Percentiles rank a stretch among this genome's conserved stretches.
Evolutionary conservation across 2,113 vertebrate species (phyloP).

Genomic region (Microcebus tavaratra): DNA sequence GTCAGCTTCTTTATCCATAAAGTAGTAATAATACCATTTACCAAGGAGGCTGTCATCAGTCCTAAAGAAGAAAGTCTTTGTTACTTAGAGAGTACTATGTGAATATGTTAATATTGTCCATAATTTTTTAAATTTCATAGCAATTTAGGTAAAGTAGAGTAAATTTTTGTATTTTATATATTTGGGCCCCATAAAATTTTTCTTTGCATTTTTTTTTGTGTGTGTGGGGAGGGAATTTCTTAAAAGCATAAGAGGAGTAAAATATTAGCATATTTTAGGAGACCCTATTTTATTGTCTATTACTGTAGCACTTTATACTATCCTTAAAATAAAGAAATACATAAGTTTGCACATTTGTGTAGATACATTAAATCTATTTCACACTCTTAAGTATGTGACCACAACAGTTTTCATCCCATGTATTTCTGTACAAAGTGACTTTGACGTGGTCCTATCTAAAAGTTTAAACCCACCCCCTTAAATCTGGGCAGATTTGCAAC

Average conservation of each 20-base stretch:
- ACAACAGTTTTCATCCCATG: neutral
- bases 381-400: neutral
- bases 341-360: neutral
- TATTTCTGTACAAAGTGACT: neutral
- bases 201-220: neutral
- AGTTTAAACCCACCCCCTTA: neutral
- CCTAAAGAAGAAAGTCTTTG: neutral
- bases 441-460: neutral
- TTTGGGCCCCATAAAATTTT: neutral
- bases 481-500: neutral
- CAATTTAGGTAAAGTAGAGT: neutral
- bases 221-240: neutral
- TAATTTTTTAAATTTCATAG: neutral
- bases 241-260: neutral
- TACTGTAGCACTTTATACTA: neutral
- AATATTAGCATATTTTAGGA: neutral
- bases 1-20: neutral
- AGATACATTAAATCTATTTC: neutral
- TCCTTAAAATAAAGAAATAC: no score
- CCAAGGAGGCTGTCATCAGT: neutral
- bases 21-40: neutral
- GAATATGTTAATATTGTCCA: neutral
- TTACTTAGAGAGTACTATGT: neutral
- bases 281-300: neutral
- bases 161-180: neutral